phyloP scores from a whole-genome alignment of 2,113 vertebrate genomes.

The Saguinus midas region DNA sequence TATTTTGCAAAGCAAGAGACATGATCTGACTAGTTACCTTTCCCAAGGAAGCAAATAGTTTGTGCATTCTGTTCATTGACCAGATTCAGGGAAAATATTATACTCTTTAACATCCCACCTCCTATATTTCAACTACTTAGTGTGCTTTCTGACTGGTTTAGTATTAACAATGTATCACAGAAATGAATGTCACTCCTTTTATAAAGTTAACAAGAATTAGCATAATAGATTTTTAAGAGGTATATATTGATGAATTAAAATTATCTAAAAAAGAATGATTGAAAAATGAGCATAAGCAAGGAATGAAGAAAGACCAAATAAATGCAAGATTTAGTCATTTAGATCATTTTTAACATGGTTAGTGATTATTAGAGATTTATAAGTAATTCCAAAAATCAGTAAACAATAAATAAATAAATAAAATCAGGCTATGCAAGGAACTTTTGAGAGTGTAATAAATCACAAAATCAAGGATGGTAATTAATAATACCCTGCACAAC shows the following conservation, averaged over 20 bases:
- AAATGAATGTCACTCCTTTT: not conserved
- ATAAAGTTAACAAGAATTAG: not conserved
- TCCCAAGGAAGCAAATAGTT: not conserved
- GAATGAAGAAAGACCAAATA: not conserved
- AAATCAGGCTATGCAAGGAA: not conserved
- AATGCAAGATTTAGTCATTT: not conserved
- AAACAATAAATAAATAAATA: not conserved
- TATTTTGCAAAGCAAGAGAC: slow-evolving; percentile 4
- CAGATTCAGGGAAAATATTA: not conserved
- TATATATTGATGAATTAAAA: not conserved
- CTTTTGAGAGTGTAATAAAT: not conserved
- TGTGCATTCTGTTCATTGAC: not conserved
- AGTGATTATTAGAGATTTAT: not conserved
- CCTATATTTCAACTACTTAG: not conserved
- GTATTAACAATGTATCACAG: not conserved
- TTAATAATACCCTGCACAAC: not conserved
- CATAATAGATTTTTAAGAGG: not conserved
- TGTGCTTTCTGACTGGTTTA: not conserved
- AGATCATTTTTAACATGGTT: not conserved
- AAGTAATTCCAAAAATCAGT: not conserved
- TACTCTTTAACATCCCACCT: not conserved
- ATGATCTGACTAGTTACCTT: not conserved
- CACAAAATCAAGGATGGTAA: not conserved
- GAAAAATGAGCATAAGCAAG: not conserved
- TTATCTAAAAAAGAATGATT: not conserved